Evolutionary conservation across 2,113 vertebrate species (phyloP), one percentile per base, ranked within the genome.

Genomic region (Oreochromis tanganicae): DNA sequence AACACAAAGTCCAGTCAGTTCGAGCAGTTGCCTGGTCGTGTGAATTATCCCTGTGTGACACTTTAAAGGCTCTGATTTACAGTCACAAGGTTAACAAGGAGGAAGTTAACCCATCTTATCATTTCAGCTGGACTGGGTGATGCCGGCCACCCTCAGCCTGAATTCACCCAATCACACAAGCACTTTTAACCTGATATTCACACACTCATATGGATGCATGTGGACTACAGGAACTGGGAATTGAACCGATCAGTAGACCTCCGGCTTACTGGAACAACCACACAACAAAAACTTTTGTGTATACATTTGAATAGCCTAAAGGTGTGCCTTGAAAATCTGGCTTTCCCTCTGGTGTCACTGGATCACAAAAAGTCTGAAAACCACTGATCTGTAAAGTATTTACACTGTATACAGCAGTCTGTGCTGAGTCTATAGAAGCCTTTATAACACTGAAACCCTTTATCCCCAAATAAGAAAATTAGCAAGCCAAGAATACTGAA

Each of bases 341-440:
- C 24, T 3, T 46, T 46, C 41, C n/a, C 68, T 46, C 0, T 27
- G 41, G 21, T 17, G 68, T 17, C 27, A 46, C 21, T 46, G 21
- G 21, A 10, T 75, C 24, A 48, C 21, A 75, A 48, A 75, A 29
- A 0, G 0, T 46, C 68, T 46, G 63, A 71, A 71, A 41, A 41
- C 63, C 63, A 68, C 63, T 38, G 38, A 46, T 17, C 68, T 46
- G 68, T 24, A 3, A 21, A 68, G 34, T 68, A 68, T 68, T 21
- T 0, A 68, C 63, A 68, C 10, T 68, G 63, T 68, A 68, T 68
- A 68, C 11, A 21, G 7, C 4, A 68, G 7, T 68, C 19, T 68
- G 19, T 0, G 11, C 34, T 41, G 63, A 41, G 59, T 63, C 32
- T 63, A 63, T 36, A 63, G 9, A 41, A 68, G 0, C 63, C 63